These are phyloP conservation scores for Gastracanthus pulcherrimus DNA, from an alignment of 2,888 invertebrate genomes.

Conservation along the genomic window DNA sequence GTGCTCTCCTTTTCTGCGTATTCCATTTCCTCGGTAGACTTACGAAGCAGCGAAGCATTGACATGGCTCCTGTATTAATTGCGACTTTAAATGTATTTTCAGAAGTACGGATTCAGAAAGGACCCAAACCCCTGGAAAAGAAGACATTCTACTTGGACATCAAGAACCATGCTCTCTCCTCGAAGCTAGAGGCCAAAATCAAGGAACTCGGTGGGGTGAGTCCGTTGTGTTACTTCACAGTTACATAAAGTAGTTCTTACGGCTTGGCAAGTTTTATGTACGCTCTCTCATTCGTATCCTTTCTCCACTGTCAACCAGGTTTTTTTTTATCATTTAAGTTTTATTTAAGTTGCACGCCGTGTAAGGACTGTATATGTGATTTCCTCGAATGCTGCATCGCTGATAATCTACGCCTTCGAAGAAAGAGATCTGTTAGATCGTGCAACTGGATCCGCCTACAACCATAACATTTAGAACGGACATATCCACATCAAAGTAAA, in stretches of 20 bases:
- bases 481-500: not conserved
- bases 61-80: not conserved
- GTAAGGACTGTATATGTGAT: not conserved
- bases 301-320: not conserved
- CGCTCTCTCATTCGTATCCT: not conserved
- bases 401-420: not conserved
- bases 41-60: not conserved
- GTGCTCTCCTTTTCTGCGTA: not conserved
- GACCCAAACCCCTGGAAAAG: conserved; percentile 81
- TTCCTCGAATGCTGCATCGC: not conserved
- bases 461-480: not conserved
- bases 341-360: not conserved
- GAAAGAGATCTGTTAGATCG: not conserved
- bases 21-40: not conserved
- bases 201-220: conserved; percentile 87
- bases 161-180: conserved; percentile 83
- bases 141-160: conserved; percentile 88
- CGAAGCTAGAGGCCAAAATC: conserved; percentile 84
- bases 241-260: conserved; percentile 31
- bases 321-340: conserved; percentile 1
- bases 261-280: not conserved
- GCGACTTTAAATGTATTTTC: conserved; percentile 55
- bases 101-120: conserved; percentile 75
- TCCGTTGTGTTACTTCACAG: conserved; percentile 59
- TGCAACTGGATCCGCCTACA: not conserved